Base-by-base conservation (phyloP, 2,797 vertebrate species). In the Pangasius djambal region DNA sequence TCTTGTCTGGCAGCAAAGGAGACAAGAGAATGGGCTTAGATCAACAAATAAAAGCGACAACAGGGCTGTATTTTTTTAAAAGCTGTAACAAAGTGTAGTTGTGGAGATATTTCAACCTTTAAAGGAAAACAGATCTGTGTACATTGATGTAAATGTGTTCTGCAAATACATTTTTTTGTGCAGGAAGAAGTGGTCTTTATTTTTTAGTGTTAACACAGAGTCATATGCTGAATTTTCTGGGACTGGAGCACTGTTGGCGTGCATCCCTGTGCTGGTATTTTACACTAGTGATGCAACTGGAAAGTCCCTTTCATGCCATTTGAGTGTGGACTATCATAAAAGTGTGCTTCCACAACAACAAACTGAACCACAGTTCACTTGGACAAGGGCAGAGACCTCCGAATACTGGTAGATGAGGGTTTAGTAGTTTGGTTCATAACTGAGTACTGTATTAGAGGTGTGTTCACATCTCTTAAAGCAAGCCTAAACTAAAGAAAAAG, bases 1-100 rank as follows among this genome's bases (percentile, higher is more conserved):
- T 92, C 96, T 97, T 83, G 92, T 96, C 93, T 96, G 91, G 69
- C 85, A 91, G 86, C 48, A 37, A 52, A 88, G 34, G 8, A 87
- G 65, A 74, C 31, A 77, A 48, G 28, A 20, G 3, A 61, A 0
- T 69, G 18, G 10, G 34, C 31, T 78, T 57, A 78, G 10, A 25
- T 61, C 13, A 61, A 67, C n/a, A 82, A 40, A 85, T 28, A 89
- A 75, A 75, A 88, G 52, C 50, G 31, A 20, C 22, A 87, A 61
- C 3, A 0, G 3, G 31, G 4, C 31, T 34, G 9, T 57, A 20
- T 79, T 57, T 79, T 79, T 52, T 31, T 18, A 50, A 79, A 6
- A 78, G 6, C 50, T 77, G 44, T 50, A n/a, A 34, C 34, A 52
- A 81, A 7, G 25, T 57, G 18, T 57, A 18, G 78, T 44, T 83